Evolutionary conservation across 2,113 vertebrate species (phyloP).

Genomic region (Deroptyus accipitrinus): DNA sequence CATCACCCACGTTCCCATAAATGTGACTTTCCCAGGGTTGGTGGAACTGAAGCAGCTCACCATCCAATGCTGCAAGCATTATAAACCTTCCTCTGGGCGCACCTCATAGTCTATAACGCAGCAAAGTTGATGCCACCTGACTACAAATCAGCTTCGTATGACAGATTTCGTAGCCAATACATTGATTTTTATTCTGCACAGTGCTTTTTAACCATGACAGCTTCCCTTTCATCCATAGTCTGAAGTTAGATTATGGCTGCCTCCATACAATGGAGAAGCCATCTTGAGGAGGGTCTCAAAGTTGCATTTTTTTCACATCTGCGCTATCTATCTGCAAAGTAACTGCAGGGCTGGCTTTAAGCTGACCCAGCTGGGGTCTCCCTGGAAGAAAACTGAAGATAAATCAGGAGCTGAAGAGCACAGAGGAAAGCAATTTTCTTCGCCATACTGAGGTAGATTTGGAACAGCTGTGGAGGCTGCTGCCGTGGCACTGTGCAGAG

Average conservation of each 20-base stretch:
- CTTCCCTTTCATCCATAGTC: background rate
- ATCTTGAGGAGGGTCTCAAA: background rate
- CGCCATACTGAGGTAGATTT: background rate
- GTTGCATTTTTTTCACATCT: background rate
- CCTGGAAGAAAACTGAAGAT: background rate
- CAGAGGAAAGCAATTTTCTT: background rate
- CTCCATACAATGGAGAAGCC: background rate
- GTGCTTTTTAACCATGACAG: background rate
- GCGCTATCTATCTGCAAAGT: background rate
- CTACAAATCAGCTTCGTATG: background rate
- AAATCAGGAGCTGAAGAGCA: background rate
- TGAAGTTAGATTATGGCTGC: background rate
- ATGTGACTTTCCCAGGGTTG: fast-evolving
- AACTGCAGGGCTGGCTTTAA: background rate
- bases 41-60: background rate
- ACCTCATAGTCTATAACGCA: background rate
- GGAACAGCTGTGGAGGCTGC: slow-evolving; percentile 4
- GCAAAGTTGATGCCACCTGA: background rate
- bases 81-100: background rate
- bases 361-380: background rate
- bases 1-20: background rate
- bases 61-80: background rate
- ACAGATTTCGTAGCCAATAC: background rate
- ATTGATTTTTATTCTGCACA: background rate
- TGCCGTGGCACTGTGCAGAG: background rate